These are phyloP conservation scores for Drosophila littoralis DNA, from an alignment of 1,140 invertebrate species.

Conservation along the genomic window DNA sequence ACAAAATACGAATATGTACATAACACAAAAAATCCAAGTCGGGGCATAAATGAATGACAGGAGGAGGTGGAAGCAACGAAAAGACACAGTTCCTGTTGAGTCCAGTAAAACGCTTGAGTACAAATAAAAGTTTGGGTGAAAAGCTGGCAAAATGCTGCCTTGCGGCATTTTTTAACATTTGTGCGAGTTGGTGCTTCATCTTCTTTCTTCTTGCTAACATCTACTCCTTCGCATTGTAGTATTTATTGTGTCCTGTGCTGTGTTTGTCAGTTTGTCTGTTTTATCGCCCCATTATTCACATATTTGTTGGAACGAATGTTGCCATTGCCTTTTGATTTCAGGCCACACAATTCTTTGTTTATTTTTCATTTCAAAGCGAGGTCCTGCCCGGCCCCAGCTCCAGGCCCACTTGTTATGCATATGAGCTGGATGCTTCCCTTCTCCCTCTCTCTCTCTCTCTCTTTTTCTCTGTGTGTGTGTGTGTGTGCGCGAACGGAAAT, in stretches of 20 bases:
- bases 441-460: not conserved
- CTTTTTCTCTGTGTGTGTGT: constrained; percentile 6
- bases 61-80: constrained; percentile 26
- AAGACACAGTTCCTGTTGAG: constrained; percentile 10
- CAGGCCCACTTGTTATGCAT: constrained; percentile 62
- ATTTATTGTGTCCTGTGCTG: constrained; percentile 30
- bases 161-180: constrained; percentile 52
- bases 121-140: constrained; percentile 26
- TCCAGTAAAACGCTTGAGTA: constrained; percentile 4
- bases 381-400: constrained; percentile 11
- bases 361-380: constrained; percentile 68
- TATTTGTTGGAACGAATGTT: constrained; percentile 70
- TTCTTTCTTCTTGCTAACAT: constrained; percentile 2
- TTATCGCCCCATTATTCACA: constrained; percentile 78
- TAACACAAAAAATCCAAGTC: constrained; percentile 27
- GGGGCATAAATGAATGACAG: constrained; percentile 22
- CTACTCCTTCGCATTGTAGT: not conserved
- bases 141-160: constrained; percentile 51
- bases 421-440: constrained; percentile 54
- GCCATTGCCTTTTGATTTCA: constrained; percentile 55
- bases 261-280: constrained; percentile 39
- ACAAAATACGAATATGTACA: not conserved
- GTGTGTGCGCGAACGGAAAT: constrained; percentile 66
- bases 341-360: constrained; percentile 65
- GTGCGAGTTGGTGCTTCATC: constrained; percentile 37